Evolutionary conservation across 2,113 vertebrate genomes (phyloP).

Genomic region (Percina caprodes): DNA sequence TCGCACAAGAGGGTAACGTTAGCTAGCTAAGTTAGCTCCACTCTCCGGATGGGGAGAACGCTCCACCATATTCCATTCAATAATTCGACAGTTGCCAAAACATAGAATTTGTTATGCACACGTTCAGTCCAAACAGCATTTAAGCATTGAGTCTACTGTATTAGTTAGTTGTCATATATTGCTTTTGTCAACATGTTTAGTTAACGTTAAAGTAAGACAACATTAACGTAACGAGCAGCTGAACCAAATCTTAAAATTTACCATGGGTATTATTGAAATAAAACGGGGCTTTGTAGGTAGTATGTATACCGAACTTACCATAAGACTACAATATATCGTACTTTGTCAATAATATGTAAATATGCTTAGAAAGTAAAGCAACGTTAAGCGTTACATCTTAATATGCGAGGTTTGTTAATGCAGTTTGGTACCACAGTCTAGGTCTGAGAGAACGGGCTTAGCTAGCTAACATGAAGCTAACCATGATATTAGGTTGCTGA

Average conservation of each 20-base stretch:
- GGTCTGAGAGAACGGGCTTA: not conserved
- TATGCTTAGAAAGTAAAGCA: accelerated
- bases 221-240: not conserved
- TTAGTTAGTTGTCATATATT: not conserved
- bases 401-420: not conserved
- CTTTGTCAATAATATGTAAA: not conserved
- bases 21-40: slow-evolving; percentile 66
- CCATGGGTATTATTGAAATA: not conserved
- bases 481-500: slow-evolving; percentile 19
- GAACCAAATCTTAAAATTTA: not conserved
- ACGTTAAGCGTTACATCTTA: accelerated
- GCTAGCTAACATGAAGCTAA: slow-evolving; percentile 48
- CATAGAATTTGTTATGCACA: not conserved
- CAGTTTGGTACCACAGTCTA: not conserved
- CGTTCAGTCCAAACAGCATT: not conserved
- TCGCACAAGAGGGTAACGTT: slow-evolving; percentile 54
- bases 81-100: not conserved
- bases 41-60: not conserved
- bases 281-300: not conserved
- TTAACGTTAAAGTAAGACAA: not conserved
- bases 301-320: slow-evolving; percentile 9
- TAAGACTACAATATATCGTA: accelerated
- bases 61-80: slow-evolving; percentile 41
- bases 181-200: not conserved
- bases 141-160: not conserved